A percentile compares a stretch with the other conserved stretches of the same genome.
phyloP scores from a whole-genome alignment of 2,113 vertebrate species.

The Eretmochelys imbricata region DNA sequence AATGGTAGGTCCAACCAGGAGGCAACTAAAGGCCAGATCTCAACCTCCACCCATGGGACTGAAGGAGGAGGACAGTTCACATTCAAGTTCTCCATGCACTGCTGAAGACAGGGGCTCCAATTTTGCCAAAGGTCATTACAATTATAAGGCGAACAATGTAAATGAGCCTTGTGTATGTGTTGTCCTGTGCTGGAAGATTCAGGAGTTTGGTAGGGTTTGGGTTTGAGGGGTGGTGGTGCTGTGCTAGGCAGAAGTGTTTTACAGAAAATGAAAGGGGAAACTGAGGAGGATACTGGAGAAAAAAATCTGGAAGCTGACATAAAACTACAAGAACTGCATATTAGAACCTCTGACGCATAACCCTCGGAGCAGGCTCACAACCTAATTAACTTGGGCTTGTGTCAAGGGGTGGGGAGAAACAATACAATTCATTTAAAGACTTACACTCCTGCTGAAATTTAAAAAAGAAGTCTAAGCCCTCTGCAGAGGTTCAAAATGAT shows the following conservation, averaged over 20 bases:
- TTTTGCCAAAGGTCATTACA: neutral
- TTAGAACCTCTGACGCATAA: neutral
- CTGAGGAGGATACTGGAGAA: rapidly evolving
- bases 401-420: neutral
- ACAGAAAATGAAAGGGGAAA: neutral
- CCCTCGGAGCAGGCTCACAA: neutral
- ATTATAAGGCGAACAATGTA: neutral
- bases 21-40: neutral
- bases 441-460: neutral
- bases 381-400: neutral
- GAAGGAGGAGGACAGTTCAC: neutral
- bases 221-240: neutral
- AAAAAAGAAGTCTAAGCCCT: neutral
- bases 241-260: neutral
- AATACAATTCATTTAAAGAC: neutral
- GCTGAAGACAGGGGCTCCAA: rapidly evolving
- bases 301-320: neutral
- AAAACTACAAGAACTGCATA: neutral
- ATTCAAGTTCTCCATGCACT: neutral
- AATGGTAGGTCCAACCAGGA: neutral
- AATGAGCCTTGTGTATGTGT: neutral
- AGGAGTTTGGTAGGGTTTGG: neutral
- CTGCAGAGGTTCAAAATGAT: neutral
- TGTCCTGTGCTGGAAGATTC: neutral
- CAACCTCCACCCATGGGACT: neutral